Evolutionary conservation across 2,113 vertebrate genomes (phyloP).

Genomic region (Cyphomyrus discorhynchus): DNA sequence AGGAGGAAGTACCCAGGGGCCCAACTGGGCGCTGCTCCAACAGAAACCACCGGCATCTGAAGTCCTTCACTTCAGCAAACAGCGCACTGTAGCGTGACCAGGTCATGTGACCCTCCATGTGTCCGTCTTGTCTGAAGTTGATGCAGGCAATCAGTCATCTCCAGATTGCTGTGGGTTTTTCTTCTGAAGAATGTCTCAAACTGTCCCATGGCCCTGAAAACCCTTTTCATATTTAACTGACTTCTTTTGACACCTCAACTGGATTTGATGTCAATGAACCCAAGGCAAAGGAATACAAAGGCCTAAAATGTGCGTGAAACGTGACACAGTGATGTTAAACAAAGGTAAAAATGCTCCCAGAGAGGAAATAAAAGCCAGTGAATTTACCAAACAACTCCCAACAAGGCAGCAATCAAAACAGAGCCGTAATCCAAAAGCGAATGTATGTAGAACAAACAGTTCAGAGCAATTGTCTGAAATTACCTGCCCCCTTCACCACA

Average conservation of each 20-base stretch:
- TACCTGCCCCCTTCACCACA: not conserved
- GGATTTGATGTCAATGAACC: not conserved
- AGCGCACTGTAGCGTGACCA: not conserved
- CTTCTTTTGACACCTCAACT: not conserved
- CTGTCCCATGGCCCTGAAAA: not conserved
- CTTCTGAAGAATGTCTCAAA: not conserved
- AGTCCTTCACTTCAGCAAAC: not conserved
- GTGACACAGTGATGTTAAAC: not conserved
- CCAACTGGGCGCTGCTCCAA: not conserved
- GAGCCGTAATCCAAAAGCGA: not conserved
- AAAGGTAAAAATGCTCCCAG: not conserved
- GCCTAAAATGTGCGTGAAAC: not conserved
- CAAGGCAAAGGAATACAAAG: not conserved
- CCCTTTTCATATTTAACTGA: not conserved
- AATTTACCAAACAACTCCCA: not conserved
- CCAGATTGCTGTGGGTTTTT: not conserved
- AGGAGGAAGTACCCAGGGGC: not conserved
- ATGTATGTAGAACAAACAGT: not conserved
- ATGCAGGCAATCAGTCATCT: not conserved
- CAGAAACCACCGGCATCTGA: not conserved
- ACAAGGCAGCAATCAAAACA: not conserved
- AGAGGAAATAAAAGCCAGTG: not conserved
- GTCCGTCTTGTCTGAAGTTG: not conserved
- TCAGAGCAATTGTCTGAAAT: slow-evolving; percentile 4
- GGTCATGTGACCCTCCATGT: not conserved